Evolutionary conservation across 2,797 vertebrate species (phyloP), one percentile per base, ranked within the genome.

Genomic region (Pelobates cultripes): DNA sequence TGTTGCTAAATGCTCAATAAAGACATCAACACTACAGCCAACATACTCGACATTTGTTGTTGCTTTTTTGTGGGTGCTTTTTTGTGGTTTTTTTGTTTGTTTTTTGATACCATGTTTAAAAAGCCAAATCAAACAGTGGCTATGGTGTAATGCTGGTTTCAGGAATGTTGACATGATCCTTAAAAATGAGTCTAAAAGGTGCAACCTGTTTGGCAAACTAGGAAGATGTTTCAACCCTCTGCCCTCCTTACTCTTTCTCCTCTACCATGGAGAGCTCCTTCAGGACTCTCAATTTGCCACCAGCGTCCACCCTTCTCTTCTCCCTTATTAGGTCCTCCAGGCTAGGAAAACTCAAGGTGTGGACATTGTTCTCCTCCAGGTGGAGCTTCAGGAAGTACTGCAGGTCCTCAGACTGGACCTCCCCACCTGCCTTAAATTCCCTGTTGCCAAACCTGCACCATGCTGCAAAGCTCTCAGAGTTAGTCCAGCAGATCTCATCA

Each of bases 401-500:
- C 85, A 95, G 95, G 47, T 90, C 85, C 76, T 91, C 94, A 2
- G 94, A 96, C 88, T 95, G 96, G 85, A 89, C 94, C 93, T 99
- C 98, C 28, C 98, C 98, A 0, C 97, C 97, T 0, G 97, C 96
- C 92, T 99, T 99, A 92, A 99, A 99, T 93, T 99, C 98, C 88
- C 98, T 90, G 87, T 99, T 99, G 81, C 97, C 98, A 79, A 99
- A 99, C 90, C 98, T 96, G 92, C 98, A 99, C 98, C 98, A 99
- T 87, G 98, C 98, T 80, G 98, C 98, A 91, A 99, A 99, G 93
- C 97, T 99, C 94, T 99, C 98, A 13, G 97, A 98, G 95, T 97
- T 97, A 87, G 96, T 97, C 98, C 98, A 99, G 94, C 97, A 97
- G 88, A 98, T 96, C 90, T 99, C 98, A 85, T 93, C 94, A 89